Evolutionary conservation across 1,140 invertebrate species (phyloP).

Genomic region (Zaprionus capensis): DNA sequence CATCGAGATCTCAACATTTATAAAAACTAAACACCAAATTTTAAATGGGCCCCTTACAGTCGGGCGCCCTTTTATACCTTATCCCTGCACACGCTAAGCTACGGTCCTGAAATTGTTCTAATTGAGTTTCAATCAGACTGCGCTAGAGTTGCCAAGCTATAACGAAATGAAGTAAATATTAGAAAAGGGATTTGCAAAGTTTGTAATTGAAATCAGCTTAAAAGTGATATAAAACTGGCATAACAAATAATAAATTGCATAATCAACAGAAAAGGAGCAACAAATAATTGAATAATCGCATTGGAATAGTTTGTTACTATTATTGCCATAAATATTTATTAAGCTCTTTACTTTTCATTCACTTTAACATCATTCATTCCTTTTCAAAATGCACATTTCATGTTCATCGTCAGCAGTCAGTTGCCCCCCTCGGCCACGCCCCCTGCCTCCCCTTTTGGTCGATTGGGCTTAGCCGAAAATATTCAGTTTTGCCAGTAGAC

Average conservation of each 20-base stretch:
- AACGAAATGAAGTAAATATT: not conserved
- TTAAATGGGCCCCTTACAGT: too few relatives aligned
- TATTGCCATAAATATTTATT: not conserved
- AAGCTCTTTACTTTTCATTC: not conserved
- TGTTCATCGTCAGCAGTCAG: not conserved
- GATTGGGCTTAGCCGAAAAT: conserved; percentile 2
- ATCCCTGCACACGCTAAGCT: too few relatives aligned
- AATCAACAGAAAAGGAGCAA: not conserved
- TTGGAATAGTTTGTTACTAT: not conserved
- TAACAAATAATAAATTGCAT: not conserved
- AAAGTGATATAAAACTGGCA: not conserved
- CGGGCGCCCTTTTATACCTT: too few relatives aligned
- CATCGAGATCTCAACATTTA: not conserved
- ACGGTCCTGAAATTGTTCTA: not conserved
- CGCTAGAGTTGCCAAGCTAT: not conserved
- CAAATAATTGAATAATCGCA: not conserved
- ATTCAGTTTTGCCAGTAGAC: conserved; percentile 3
- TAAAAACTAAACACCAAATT: too few relatives aligned
- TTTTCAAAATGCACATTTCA: not conserved
- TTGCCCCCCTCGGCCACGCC: too few relatives aligned
- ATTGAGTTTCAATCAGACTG: not conserved
- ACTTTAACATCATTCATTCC: not conserved
- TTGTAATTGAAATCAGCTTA: conserved; percentile 1
- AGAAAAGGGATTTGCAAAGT: not conserved
- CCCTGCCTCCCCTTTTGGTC: not conserved